Base-by-base conservation (phyloP, 1,140 invertebrate species). In the Psilanteris sp. region DNA sequence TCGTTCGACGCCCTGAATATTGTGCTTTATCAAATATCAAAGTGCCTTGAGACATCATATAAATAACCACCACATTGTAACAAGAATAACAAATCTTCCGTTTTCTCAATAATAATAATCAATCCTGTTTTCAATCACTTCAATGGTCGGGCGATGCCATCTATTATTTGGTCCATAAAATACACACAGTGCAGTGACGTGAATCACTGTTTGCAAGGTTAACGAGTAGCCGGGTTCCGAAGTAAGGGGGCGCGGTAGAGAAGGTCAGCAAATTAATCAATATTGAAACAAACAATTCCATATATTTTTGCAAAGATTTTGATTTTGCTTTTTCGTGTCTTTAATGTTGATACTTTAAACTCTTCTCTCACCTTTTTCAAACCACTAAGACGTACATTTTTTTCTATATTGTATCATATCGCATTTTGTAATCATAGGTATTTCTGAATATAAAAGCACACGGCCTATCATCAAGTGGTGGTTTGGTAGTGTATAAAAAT, bases 291-390 rank as follows among this genome's bases (percentile, higher is more conserved):
- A 8, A 16, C 9, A 24, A 7, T 24, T 0, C 8, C 14, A 14
- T 64, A 55, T 74, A 64, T 67, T 0, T 57, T 13, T 14, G 27
- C 3, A 54, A 36, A 37, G 16, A 27, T 29, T 15, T 43, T 13
- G 10, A 55, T 13, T 44, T 78, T 29, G 77, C 61, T 37, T 54
- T 74, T 79, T 68, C n/a, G 39, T 55, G n/a, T 57, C 64, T 59
- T 71, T 81, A 78, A 43, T 79, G 32, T 77, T 78, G 77, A 77
- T 73, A 73, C 68, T 50, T 85, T 41, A 85, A 88, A 87, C 86
- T 86, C 85, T 82, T 84, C 83, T 84, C 87, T 89, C 87, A 89
- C 87, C 87, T 89, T 89, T 85, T 81, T 81, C 70, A 76, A 81
- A 87, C 71, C 83, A 79, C 81, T 84, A 86, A 86, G 85, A 84